Base-by-base conservation (phyloP, 2,113 vertebrate genomes). In the Naja naja region DNA sequence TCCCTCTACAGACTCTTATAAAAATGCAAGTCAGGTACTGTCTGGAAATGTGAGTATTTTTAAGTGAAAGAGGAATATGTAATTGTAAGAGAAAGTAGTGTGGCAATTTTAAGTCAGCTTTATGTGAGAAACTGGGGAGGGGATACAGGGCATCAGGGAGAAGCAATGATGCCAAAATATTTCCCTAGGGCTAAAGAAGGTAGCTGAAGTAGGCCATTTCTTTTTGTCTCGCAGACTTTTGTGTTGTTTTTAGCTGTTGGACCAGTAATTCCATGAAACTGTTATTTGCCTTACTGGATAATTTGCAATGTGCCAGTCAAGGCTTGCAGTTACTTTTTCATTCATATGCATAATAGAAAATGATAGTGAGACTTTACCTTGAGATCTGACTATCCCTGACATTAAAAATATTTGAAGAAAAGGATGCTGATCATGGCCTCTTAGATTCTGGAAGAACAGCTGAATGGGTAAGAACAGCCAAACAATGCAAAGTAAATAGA, bases 71-170 rank as follows among this genome's bases (percentile, higher is more conserved):
- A 94, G 94, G 93, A 92, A 94, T 85, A 86, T 92, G 85, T 91
- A 95, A 96, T 96, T 95, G 87, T 94, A 16, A 45, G 94, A 95
- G 69, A 94, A 90, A 88, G 8, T 94, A 94, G 90, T 91, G 88
- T 91, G 96, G 81, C 88, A 89, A 95, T 95, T 97, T 96, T 95
- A 96, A 87, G 58, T 95, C 95, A 95, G 90, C 95, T 97, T 96
- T 94, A 89, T 89, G 92, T 95, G 95, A 96, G 95, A 49, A 95
- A 97, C 96, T 91, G 5, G 3, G 69, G 58, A 23, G 12, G 58
- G 18, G 34, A 43, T 94, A 60, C 95, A 18, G 86, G 27, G 30
- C 16, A n/a, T 22, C 74, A 81, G 34, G 74, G 34, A 81, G 95
- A 95, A 30, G 52, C 90, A 96, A 95, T 93, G 92, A 87, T 95